A percentile compares a stretch with the other conserved stretches of the same genome.
These are phyloP conservation scores for Chelidonichthys spinosus DNA, from an alignment of 2,797 vertebrate species.

Conservation along the genomic window DNA sequence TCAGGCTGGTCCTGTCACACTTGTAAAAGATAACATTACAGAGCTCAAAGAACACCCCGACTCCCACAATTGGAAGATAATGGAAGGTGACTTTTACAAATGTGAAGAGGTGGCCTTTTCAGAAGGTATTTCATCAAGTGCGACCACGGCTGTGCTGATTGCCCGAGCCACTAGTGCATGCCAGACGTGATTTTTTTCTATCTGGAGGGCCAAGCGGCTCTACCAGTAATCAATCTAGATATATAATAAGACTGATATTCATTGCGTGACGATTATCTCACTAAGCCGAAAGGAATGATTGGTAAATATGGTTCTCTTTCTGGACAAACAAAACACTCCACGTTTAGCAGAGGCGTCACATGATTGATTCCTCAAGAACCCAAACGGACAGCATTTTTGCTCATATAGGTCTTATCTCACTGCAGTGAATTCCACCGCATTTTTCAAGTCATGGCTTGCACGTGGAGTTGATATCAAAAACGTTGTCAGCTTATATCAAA, in stretches of 20 bases:
- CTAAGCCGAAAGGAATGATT: not conserved
- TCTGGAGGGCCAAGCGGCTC: constrained; percentile 42
- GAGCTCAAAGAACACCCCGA: constrained; percentile 51
- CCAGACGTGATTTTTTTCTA: constrained; percentile 25
- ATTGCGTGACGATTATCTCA: constrained; percentile 11
- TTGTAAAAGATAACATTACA: constrained; percentile 71
- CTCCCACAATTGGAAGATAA: constrained; percentile 69
- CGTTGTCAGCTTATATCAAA: not conserved
- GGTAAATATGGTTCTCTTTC: constrained; percentile 1
- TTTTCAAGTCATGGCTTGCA: not conserved
- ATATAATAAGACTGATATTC: constrained; percentile 28
- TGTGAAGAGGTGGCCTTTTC: constrained; percentile 82
- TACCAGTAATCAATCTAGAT: constrained; percentile 42
- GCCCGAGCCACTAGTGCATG: constrained; percentile 43
- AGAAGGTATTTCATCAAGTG: constrained; percentile 72
- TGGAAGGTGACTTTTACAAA: constrained; percentile 78
- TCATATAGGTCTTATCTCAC: not conserved
- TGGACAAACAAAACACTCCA: not conserved
- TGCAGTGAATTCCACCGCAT: not conserved
- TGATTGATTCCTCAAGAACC: not conserved
- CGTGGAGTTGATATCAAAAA: constrained; percentile 8
- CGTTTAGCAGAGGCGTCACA: not conserved
- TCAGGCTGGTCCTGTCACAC: constrained; percentile 70
- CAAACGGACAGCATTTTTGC: not conserved
- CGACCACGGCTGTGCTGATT: constrained; percentile 49